These are phyloP conservation scores for Drosophila simulans DNA, from an alignment of 1,140 invertebrate genomes.

Conservation along the genomic window DNA sequence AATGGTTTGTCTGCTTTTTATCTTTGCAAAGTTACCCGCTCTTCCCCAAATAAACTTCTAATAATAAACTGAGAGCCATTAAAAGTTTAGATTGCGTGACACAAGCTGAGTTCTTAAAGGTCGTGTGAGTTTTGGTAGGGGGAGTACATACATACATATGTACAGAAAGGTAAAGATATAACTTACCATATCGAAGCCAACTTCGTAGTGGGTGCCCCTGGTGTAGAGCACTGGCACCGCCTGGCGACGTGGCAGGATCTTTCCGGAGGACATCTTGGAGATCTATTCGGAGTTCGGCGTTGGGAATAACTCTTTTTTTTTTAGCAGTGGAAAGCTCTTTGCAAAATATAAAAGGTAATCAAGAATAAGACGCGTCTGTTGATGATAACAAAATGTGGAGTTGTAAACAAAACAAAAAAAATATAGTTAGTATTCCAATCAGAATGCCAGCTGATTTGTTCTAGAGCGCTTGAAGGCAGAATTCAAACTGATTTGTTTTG, in stretches of 20 bases:
- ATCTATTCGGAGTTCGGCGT: neutral
- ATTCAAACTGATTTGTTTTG: conserved; percentile 75
- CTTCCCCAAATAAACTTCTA: neutral
- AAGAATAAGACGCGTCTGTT: conserved; percentile 1
- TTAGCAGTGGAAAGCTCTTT: conserved; percentile 7
- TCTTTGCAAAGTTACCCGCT: neutral
- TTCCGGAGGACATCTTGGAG: conserved; percentile 60
- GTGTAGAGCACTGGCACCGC: conserved; percentile 91
- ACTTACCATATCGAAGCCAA: conserved; percentile 93
- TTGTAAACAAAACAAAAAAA: conserved; percentile 7
- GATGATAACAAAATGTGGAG: neutral
- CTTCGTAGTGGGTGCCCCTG: conserved; percentile 92
- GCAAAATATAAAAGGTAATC: conserved; percentile 6
- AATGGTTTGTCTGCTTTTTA: no score
- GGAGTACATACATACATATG: neutral
- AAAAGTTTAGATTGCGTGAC: conserved; percentile 11
- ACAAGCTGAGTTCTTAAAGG: conserved; percentile 5
- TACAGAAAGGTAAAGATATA: no score
- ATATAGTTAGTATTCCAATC: neutral
- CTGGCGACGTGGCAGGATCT: conserved; percentile 86
- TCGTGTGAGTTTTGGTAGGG: neutral
- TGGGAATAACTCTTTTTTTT: conserved; percentile 7
- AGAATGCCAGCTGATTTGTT: conserved; percentile 44
- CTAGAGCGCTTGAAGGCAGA: conserved; percentile 77
- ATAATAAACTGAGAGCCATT: neutral